These are phyloP conservation scores for Ploceus nigricollis DNA, from an alignment of 2,113 vertebrate species.

Conservation along the genomic window DNA sequence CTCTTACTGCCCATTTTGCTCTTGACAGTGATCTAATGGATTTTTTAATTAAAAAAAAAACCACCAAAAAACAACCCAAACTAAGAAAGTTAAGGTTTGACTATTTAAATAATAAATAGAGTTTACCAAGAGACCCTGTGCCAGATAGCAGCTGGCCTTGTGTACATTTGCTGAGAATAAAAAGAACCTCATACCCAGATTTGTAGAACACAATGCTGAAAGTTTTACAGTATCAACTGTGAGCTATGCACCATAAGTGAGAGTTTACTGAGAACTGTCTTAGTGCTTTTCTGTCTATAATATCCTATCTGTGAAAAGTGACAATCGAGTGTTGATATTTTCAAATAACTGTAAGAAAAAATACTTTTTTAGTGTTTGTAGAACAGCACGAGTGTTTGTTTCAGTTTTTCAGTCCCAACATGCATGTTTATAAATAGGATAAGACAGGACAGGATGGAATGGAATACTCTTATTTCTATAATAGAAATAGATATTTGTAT, in stretches of 20 bases:
- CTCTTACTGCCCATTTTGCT: constrained; percentile 46
- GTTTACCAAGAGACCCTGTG: background rate
- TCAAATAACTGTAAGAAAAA: background rate
- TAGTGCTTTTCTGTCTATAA: background rate
- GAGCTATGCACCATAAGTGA: background rate
- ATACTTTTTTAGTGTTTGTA: constrained; percentile 20
- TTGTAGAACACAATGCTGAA: background rate
- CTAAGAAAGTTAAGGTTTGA: background rate
- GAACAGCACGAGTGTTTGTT: background rate
- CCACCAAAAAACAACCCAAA: background rate
- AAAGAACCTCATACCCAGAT: background rate
- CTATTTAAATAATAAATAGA: constrained; percentile 24
- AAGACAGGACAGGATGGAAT: background rate
- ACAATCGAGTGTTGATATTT: background rate
- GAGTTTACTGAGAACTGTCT: background rate
- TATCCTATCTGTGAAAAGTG: background rate
- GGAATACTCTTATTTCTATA: background rate
- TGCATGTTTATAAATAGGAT: background rate
- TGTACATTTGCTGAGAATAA: background rate
- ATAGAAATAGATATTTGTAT: background rate
- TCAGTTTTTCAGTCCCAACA: background rate
- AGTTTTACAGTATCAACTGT: background rate
- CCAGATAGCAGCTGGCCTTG: background rate
- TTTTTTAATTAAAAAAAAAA: background rate
- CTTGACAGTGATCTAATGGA: constrained; percentile 20